phyloP scores from a whole-genome alignment of 1,140 invertebrate genomes.

The Saccostrea glomerata region DNA sequence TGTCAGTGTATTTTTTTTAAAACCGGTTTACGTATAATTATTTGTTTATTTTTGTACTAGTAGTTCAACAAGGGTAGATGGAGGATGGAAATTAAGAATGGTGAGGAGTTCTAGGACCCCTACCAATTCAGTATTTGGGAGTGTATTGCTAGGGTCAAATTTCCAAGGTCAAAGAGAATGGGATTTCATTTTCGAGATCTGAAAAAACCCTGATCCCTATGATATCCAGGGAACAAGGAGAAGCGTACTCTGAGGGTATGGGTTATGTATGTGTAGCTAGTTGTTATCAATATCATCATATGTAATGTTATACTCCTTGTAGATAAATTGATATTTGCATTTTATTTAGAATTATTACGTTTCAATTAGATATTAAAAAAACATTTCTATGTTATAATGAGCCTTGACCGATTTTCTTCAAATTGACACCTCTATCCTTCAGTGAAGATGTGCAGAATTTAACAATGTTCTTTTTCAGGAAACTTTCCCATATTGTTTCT shows the following conservation, averaged over 20 bases:
- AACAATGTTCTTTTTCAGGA: constrained; percentile 65
- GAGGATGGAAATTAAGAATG: constrained; percentile 3
- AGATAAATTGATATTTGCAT: constrained; percentile 37
- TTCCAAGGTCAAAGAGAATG: neutral
- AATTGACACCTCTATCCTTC: neutral
- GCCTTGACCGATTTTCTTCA: neutral
- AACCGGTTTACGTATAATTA: constrained; percentile 1
- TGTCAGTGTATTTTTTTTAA: neutral
- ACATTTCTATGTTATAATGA: neutral
- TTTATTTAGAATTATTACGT: constrained; percentile 32
- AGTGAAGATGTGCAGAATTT: neutral
- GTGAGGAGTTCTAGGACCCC: neutral
- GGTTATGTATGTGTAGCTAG: constrained; percentile 35
- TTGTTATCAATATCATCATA: constrained; percentile 23
- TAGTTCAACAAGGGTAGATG: neutral
- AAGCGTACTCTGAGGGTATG: neutral
- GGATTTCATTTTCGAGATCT: neutral
- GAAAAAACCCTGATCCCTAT: neutral
- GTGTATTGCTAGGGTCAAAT: neutral
- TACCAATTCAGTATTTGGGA: neutral
- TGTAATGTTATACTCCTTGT: constrained; percentile 29
- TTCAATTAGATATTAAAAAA: constrained; percentile 27
- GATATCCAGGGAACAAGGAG: neutral
- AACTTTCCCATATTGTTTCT: constrained; percentile 84
- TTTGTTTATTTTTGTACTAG: constrained; percentile 3